Evolutionary conservation across 2,113 vertebrate species (phyloP).

Genomic region (Scopus umbretta): DNA sequence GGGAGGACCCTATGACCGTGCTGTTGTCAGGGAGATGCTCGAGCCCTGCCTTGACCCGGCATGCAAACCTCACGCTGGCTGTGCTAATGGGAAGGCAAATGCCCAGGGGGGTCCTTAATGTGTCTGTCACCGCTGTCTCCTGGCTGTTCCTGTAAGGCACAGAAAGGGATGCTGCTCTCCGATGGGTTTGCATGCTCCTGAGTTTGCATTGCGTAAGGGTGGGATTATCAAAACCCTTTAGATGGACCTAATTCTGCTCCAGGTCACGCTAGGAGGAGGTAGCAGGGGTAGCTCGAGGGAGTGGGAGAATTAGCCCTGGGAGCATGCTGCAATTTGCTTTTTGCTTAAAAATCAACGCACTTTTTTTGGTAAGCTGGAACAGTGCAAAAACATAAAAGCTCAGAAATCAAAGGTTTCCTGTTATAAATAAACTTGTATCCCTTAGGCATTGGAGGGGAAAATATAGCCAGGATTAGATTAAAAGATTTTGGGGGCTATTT

Average conservation of each 20-base stretch:
- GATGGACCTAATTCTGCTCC: neutral
- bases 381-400: conserved; percentile 51
- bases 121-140: neutral
- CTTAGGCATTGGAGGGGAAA: conserved; percentile 58
- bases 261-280: neutral
- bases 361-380: neutral
- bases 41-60: neutral
- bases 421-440: conserved; percentile 70
- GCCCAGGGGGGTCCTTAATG: neutral
- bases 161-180: neutral
- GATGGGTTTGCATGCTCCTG: rapidly evolving
- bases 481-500: conserved; percentile 32
- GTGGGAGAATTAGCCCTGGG: neutral
- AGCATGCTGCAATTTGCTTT: neutral
- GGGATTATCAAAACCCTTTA: neutral
- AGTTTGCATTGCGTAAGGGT: neutral
- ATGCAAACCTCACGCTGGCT: neutral
- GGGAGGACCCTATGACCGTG: neutral
- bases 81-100: neutral
- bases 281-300: neutral
- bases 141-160: neutral
- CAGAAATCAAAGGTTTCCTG: conserved; percentile 79
- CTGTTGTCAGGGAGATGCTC: neutral
- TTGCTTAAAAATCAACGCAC: neutral
- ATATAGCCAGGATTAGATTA: conserved; percentile 47